Evolutionary conservation across 2,888 invertebrate species (phyloP).

Genomic region (Polylopha cassiicola): DNA sequence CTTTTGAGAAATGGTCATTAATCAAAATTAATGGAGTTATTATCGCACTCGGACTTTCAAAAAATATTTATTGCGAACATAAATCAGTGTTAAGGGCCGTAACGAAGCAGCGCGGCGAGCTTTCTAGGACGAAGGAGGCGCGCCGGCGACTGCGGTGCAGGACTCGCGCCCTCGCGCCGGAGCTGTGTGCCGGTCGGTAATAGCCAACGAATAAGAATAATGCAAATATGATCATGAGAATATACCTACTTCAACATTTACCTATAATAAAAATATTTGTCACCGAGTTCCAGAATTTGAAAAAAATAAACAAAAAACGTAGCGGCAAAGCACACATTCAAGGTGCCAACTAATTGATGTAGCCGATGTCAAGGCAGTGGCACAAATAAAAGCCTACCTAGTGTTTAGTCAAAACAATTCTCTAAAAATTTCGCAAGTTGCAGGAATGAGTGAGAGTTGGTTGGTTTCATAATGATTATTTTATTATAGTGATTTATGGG

Average conservation of each 20-base stretch:
- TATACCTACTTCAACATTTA: no score
- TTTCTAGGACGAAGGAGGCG: slow-evolving; percentile 67
- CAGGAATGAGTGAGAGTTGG: slow-evolving; percentile 36
- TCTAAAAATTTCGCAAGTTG: slow-evolving; percentile 36
- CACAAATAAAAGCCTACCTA: slow-evolving; percentile 3
- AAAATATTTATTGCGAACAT: slow-evolving; percentile 73
- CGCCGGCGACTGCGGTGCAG: slow-evolving; percentile 41
- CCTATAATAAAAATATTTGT: no score
- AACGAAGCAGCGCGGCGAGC: slow-evolving; percentile 62
- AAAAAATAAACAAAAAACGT: no score
- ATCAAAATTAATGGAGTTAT: slow-evolving; percentile 78
- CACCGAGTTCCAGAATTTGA: no score
- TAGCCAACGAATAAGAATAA: no score
- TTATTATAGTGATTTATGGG: slow-evolving; percentile 66
- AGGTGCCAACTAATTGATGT: no score
- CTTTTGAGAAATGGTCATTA: slow-evolving; percentile 74
- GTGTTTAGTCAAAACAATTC: slow-evolving; percentile 23
- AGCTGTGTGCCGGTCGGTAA: no score
- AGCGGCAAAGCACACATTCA: no score
- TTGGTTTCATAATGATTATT: slow-evolving; percentile 62
- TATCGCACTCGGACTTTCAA: slow-evolving; percentile 75
- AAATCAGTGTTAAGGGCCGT: slow-evolving; percentile 74
- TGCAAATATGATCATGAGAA: no score
- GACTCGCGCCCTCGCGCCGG: slow-evolving; percentile 16
- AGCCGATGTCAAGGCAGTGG: no score